Conservation (phyloP, 2,113 vertebrate species). For the Podocnemis expansa region DNA sequence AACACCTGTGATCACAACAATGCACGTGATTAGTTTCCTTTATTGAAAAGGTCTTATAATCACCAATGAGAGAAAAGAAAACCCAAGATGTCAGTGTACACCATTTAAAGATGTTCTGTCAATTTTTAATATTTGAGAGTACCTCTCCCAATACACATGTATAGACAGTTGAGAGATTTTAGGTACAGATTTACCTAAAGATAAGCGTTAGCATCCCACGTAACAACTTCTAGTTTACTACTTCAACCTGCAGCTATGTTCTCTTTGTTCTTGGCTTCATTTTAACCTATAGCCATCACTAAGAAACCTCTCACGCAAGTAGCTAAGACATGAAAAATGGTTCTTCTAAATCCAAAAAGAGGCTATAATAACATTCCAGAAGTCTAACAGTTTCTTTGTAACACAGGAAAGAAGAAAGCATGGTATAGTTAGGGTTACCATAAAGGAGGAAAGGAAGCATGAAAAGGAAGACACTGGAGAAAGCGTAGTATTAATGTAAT, state of each 20-base stretch:
- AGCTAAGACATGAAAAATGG: background rate
- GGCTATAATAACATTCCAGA: background rate
- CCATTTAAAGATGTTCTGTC: background rate
- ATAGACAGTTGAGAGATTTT: background rate
- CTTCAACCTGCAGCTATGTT: background rate
- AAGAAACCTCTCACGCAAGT: background rate
- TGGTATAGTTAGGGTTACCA: too few species aligned
- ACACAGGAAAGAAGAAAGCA: background rate
- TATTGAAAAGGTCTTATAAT: background rate
- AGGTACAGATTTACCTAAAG: background rate
- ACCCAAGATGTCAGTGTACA: background rate
- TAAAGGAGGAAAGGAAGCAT: too few species aligned
- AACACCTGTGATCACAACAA: background rate
- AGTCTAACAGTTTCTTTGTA: background rate
- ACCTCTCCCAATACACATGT: background rate
- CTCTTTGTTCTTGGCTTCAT: background rate
- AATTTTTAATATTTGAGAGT: background rate
- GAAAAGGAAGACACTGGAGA: too few species aligned
- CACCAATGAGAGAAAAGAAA: background rate
- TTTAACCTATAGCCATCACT: background rate
- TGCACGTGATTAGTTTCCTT: background rate
- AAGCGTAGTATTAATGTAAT: too few species aligned
- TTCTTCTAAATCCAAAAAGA: conserved; percentile 4
- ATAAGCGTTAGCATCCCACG: background rate
- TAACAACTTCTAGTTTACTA: background rate